These are phyloP conservation scores for Trachemys scripta DNA, from an alignment of 2,113 vertebrate species.

Conservation along the genomic window DNA sequence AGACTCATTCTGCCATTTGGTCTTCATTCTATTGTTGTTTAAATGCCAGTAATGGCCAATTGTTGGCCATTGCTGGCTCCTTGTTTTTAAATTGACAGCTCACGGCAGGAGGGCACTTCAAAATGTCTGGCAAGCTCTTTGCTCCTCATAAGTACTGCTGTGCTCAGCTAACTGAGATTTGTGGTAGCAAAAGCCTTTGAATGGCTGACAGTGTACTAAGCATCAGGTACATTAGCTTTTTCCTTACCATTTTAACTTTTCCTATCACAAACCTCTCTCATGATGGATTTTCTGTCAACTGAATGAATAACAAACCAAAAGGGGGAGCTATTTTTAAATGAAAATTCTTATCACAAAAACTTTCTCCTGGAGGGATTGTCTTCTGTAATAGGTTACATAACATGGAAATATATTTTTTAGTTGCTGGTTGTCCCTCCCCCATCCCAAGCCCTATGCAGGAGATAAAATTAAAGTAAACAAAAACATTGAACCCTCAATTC, in stretches of 20 bases:
- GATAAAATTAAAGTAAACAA: neutral
- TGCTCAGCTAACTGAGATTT: slow-evolving; percentile 70
- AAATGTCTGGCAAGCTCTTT: slow-evolving; percentile 64
- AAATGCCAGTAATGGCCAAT: slow-evolving; percentile 49
- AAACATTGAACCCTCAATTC: neutral
- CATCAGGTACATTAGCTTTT: slow-evolving; percentile 16
- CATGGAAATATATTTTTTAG: neutral
- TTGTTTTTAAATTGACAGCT: slow-evolving; percentile 63
- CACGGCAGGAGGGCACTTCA: slow-evolving; percentile 65
- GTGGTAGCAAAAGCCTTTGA: slow-evolving; percentile 50
- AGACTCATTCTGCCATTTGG: neutral
- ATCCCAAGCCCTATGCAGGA: neutral
- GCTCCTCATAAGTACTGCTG: slow-evolving; percentile 69
- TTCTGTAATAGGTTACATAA: fast-evolving
- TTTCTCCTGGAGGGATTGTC: neutral
- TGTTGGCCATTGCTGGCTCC: slow-evolving; percentile 42
- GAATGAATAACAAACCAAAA: neutral
- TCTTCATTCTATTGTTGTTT: slow-evolving; percentile 48
- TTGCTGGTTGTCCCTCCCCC: neutral
- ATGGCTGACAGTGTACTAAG: slow-evolving; percentile 50
- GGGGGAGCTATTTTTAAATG: neutral
- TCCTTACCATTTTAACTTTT: neutral
- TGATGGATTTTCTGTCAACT: neutral
- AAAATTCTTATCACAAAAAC: neutral
- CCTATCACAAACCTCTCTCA: neutral